Percentiles rank a stretch among this genome's conserved stretches.
Conservation (phyloP, 1,140 invertebrate genomes). For the Adoxophyes honmai region DNA sequence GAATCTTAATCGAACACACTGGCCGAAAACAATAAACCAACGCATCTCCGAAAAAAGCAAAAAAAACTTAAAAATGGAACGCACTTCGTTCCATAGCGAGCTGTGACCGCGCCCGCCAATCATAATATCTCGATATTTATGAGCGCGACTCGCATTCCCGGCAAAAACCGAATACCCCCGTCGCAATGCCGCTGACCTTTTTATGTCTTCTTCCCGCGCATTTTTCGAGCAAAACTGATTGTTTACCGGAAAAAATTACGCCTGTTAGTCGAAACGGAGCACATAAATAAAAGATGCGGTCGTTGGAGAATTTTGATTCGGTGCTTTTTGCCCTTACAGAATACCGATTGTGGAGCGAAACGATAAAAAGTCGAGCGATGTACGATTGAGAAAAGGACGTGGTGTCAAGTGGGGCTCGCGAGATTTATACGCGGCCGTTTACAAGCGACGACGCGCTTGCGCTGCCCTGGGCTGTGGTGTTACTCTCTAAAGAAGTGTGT, state of each 20-base stretch:
- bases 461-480: neutral
- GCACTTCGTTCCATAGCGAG: constrained; percentile 32
- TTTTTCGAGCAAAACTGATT: constrained; percentile 75
- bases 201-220: constrained; percentile 69
- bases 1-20: too few species aligned
- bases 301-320: constrained; percentile 72
- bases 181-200: constrained; percentile 50
- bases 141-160: constrained; percentile 37
- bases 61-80: constrained; percentile 31
- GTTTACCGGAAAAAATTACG: constrained; percentile 76
- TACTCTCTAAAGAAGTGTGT: too few species aligned
- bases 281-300: constrained; percentile 73
- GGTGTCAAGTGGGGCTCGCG: constrained; percentile 47
- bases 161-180: constrained; percentile 41
- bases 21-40: too few species aligned
- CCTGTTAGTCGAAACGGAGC: constrained; percentile 66
- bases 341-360: constrained; percentile 45
- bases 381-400: constrained; percentile 66
- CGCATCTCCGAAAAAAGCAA: too few species aligned
- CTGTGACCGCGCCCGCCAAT: constrained; percentile 29
- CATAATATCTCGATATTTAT: constrained; percentile 56
- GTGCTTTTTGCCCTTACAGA: constrained; percentile 52
- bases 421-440: constrained; percentile 50
- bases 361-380: constrained; percentile 59
- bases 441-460: constrained; percentile 17